Conservation (phyloP, 1,140 invertebrate species). For the Apolygus lucorum region DNA sequence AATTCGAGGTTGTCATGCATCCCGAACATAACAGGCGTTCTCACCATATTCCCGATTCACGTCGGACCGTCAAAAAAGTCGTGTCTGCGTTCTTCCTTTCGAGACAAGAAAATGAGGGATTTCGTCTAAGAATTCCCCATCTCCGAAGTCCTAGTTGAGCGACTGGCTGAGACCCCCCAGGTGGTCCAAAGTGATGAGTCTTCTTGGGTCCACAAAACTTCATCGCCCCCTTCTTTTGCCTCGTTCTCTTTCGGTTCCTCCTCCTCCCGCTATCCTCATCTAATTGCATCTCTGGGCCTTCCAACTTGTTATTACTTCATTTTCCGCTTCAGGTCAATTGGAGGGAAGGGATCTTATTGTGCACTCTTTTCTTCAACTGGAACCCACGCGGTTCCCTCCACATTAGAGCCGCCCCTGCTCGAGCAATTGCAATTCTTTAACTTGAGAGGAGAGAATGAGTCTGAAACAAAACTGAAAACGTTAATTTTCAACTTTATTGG, state of each 20-base stretch:
- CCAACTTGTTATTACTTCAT: conserved; percentile 13
- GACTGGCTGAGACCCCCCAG: background rate
- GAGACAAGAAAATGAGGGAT: background rate
- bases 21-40: no score
- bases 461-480: no score
- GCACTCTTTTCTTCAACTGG: conserved; percentile 5
- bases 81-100: no score
- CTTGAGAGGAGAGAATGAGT: no score
- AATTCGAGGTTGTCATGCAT: no score
- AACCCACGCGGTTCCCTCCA: background rate
- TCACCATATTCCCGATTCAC: no score
- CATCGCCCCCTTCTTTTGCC: background rate
- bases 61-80: no score
- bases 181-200: conserved; percentile 16
- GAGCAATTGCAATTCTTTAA: no score
- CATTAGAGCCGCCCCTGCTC: background rate
- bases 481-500: no score
- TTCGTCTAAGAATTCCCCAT: background rate
- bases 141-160: background rate
- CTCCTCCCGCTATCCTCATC: conserved; percentile 14
- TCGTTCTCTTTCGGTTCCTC: background rate
- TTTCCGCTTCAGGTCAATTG: conserved; percentile 20
- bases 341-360: conserved; percentile 19
- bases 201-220: conserved; percentile 15
- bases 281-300: conserved; percentile 17